Evolutionary conservation across 1,140 invertebrate genomes (phyloP).

Genomic region (Bombus picipes): DNA sequence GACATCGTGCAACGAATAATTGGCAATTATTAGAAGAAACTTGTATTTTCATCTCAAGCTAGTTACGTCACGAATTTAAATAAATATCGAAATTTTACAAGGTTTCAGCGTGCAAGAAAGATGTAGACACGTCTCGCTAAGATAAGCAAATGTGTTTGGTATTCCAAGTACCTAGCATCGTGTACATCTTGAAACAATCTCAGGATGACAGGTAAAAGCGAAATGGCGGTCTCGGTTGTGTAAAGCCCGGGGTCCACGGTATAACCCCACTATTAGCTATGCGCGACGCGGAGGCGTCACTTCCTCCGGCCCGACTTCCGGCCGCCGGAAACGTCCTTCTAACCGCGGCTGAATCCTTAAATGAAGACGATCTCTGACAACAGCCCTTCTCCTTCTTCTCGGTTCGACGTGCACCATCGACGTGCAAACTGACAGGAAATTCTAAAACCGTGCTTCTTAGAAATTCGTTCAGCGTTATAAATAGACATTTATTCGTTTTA

Average conservation of each 20-base stretch:
- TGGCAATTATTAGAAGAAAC: not conserved
- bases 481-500: not conserved
- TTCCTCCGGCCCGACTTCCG: constrained; percentile 76
- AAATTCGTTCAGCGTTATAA: not conserved
- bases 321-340: constrained; percentile 78
- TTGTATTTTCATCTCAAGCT: not conserved
- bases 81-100: fast-evolving
- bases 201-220: constrained; percentile 41
- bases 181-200: constrained; percentile 34
- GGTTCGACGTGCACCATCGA: constrained; percentile 17
- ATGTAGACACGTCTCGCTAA: not conserved
- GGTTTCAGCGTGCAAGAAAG: not conserved
- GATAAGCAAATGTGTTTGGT: not conserved
- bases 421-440: constrained; percentile 34
- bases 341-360: constrained; percentile 76
- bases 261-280: constrained; percentile 66
- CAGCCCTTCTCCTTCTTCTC: constrained; percentile 30
- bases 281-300: constrained; percentile 68
- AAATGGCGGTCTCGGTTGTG: constrained; percentile 21
- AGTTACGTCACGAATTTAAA: not conserved
- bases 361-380: constrained; percentile 65
- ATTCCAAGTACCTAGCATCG: constrained; percentile 28
- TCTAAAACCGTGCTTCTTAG: constrained; percentile 31
- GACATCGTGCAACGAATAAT: not conserved
- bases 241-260: constrained; percentile 44